Conservation (phyloP, 2,797 vertebrate genomes). For the Helostoma temminkii region DNA sequence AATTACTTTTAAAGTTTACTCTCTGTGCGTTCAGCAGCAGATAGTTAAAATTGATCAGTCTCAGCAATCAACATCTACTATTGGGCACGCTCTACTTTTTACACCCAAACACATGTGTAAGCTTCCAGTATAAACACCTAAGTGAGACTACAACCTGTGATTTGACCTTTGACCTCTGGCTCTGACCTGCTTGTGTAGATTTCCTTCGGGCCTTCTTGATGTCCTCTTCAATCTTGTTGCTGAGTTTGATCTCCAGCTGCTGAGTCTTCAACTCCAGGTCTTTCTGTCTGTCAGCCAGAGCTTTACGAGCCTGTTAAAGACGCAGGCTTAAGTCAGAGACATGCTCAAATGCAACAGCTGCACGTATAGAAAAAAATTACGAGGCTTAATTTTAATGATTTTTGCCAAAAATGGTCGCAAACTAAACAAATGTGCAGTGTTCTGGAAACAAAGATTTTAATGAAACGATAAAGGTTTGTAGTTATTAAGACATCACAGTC, state of each 20-base stretch:
- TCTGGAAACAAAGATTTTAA: slow-evolving; percentile 12
- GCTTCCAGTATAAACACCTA: slow-evolving; percentile 19
- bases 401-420: background rate
- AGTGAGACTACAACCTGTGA: slow-evolving; percentile 3
- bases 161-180: slow-evolving; percentile 42
- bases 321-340: background rate
- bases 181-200: slow-evolving; percentile 98
- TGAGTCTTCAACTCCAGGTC: slow-evolving; percentile 97
- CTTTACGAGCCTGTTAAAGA: slow-evolving; percentile 89
- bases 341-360: slow-evolving; percentile 2
- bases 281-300: slow-evolving; percentile 94
- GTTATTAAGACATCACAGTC: background rate
- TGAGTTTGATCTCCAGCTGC: slow-evolving; percentile 96
- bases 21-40: background rate
- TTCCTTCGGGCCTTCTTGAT: slow-evolving; percentile 97
- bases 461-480: slow-evolving; percentile 12
- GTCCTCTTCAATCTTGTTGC: slow-evolving; percentile 96
- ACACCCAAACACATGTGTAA: background rate
- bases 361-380: background rate
- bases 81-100: background rate
- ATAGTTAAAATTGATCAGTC: background rate
- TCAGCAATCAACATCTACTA: background rate
- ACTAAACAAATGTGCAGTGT: background rate
- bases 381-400: background rate
- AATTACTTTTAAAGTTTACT: too few relatives aligned